These are phyloP conservation scores for Catharus fuscescens DNA, from an alignment of 2,113 vertebrate genomes.

Conservation along the genomic window DNA sequence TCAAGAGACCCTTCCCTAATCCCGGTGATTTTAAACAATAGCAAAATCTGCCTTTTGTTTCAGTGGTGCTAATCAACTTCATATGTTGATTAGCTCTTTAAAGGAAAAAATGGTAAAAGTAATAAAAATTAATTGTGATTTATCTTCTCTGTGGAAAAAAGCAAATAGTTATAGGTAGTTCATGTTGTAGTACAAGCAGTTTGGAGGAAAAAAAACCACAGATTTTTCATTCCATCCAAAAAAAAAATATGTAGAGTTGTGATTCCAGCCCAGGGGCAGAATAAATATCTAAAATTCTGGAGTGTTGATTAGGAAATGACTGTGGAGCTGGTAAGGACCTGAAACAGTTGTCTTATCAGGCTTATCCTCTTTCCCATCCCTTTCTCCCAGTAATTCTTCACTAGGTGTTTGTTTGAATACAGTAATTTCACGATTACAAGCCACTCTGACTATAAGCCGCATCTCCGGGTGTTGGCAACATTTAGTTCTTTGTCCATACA, in stretches of 20 bases:
- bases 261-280: neutral
- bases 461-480: too few relatives aligned
- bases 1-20: neutral
- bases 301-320: neutral
- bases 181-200: accelerated
- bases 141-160: neutral
- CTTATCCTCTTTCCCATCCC: neutral
- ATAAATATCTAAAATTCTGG: neutral
- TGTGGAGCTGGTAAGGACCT: accelerated
- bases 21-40: neutral
- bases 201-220: neutral
- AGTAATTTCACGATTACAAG: too few relatives aligned
- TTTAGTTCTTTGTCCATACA: too few relatives aligned
- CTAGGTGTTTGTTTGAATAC: neutral
- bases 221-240: neutral
- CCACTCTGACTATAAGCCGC: too few relatives aligned
- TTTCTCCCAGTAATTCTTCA: neutral
- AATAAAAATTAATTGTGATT: neutral
- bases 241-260: neutral
- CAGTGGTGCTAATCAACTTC: neutral
- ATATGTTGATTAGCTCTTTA: neutral
- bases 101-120: neutral
- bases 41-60: neutral
- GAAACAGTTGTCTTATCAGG: neutral
- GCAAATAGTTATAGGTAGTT: neutral